These are phyloP conservation scores for Entelurus aequoreus DNA, from an alignment of 2,113 vertebrate species.

Conservation along the genomic window DNA sequence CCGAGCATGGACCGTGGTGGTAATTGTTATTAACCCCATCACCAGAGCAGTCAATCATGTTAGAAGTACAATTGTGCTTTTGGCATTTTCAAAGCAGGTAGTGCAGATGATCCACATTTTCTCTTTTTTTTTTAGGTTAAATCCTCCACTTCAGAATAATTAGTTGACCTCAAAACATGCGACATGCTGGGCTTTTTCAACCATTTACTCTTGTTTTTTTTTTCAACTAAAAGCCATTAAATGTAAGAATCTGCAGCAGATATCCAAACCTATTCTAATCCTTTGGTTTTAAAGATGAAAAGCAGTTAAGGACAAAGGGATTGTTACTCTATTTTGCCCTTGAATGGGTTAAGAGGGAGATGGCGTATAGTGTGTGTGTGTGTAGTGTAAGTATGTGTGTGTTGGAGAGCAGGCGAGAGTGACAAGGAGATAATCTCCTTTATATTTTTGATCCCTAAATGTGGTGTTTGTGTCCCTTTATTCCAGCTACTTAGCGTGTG, in stretches of 20 bases:
- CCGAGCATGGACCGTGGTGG: background rate
- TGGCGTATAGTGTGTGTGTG: conserved; percentile 7
- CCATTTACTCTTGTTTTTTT: conserved; percentile 19
- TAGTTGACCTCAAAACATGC: conserved; percentile 30
- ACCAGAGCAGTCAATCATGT: conserved; percentile 25
- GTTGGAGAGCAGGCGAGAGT: conserved; percentile 6
- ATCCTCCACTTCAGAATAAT: conserved; percentile 37
- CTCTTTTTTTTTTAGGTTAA: conserved; percentile 10
- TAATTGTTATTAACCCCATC: conserved; percentile 4
- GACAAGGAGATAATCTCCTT: conserved; percentile 63
- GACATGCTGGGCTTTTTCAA: conserved; percentile 8
- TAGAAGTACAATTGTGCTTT: conserved; percentile 27
- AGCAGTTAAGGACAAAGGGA: conserved; percentile 64
- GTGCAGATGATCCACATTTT: conserved; percentile 29
- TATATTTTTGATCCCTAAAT: conserved; percentile 71
- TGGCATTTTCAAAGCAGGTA: conserved; percentile 34
- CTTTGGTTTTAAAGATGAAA: conserved; percentile 51
- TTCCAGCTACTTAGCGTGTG: conserved; percentile 63
- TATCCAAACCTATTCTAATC: conserved; percentile 54
- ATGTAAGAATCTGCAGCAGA: conserved; percentile 40
- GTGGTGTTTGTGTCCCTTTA: conserved; percentile 62
- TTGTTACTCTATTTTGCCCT: conserved; percentile 58
- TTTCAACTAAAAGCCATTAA: conserved; percentile 42
- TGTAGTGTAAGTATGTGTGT: conserved; percentile 4
- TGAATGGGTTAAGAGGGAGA: conserved; percentile 36